phyloP scores from a whole-genome alignment of 2,888 invertebrate genomes.

The Venusia cambrica region DNA sequence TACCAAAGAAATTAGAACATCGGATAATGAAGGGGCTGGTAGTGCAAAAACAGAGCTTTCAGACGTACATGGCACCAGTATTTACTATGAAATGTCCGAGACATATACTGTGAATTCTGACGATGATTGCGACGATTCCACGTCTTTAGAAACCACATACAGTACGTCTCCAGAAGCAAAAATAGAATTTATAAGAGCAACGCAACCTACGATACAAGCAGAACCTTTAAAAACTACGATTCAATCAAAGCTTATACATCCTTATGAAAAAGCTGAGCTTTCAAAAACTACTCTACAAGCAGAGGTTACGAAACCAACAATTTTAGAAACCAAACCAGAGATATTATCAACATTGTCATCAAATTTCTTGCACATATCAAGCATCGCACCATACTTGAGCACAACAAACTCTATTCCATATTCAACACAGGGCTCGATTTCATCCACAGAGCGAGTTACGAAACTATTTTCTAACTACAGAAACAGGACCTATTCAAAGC shows the following conservation, averaged over 20 bases:
- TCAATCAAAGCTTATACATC: no score
- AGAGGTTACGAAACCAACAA: constrained; percentile 35
- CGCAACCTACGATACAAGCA: constrained; percentile 38
- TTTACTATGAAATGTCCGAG: constrained; percentile 76
- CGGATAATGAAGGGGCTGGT: constrained; percentile 67
- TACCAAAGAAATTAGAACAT: constrained; percentile 73
- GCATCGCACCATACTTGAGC: constrained; percentile 41
- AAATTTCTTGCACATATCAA: constrained; percentile 43
- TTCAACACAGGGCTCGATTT: constrained; percentile 52
- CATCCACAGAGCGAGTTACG: constrained; percentile 48
- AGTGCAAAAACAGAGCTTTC: constrained; percentile 62
- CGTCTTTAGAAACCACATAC: constrained; percentile 47
- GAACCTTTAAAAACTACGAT: no score
- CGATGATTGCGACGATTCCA: constrained; percentile 68
- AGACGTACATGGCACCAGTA: constrained; percentile 75
- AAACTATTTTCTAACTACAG: constrained; percentile 51
- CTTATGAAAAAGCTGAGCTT: no score
- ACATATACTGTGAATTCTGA: constrained; percentile 60
- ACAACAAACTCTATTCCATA: constrained; percentile 37
- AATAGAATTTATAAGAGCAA: constrained; percentile 44
- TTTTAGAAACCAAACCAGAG: constrained; percentile 39
- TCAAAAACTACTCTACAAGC: constrained; percentile 38
- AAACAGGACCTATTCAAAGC: constrained; percentile 64
- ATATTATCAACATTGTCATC: constrained; percentile 42
- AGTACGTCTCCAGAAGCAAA: constrained; percentile 56